Conservation (phyloP, 2,797 vertebrate species). For the Mus caroli region DNA sequence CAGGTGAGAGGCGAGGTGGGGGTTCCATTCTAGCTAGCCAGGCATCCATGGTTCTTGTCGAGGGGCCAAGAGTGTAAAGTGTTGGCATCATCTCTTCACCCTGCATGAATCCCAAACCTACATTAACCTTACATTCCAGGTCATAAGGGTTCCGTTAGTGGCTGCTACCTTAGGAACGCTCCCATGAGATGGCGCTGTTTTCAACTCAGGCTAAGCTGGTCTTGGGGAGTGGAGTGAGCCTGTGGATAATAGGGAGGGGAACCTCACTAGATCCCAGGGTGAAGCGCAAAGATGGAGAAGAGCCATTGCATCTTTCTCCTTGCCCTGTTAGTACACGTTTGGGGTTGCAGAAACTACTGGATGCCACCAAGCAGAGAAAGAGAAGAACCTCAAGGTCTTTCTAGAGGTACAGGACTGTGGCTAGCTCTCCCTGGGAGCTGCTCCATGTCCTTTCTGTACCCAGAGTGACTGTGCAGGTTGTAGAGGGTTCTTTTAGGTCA, state of each 20-base stretch:
- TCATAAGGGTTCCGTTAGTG: not conserved
- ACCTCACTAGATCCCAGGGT: not conserved
- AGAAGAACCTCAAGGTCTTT: constrained; percentile 6
- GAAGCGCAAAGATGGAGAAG: not conserved
- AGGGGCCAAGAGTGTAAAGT: not conserved
- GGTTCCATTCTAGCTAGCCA: not conserved
- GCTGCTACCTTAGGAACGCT: constrained; percentile 4
- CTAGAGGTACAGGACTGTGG: not conserved
- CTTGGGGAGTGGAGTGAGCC: constrained; percentile 43
- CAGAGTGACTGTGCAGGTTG: not conserved
- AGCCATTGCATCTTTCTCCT: not conserved
- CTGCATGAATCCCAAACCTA: not conserved
- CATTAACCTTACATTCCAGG: constrained; percentile 9
- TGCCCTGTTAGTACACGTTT: constrained; percentile 1
- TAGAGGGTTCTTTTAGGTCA: not conserved
- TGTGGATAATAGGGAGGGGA: constrained; percentile 56
- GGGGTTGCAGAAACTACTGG: not conserved
- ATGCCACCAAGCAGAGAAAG: constrained; percentile 29
- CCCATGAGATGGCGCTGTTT: not conserved
- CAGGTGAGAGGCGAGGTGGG: constrained; percentile 91
- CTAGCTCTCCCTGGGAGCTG: not conserved
- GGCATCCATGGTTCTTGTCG: not conserved
- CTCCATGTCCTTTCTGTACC: not conserved
- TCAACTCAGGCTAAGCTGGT: constrained; percentile 5
- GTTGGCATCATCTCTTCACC: not conserved